Percentiles rank a stretch among this genome's conserved stretches.
These are phyloP conservation scores for Hyla sarda DNA, from an alignment of 2,113 vertebrate species.

Conservation along the genomic window DNA sequence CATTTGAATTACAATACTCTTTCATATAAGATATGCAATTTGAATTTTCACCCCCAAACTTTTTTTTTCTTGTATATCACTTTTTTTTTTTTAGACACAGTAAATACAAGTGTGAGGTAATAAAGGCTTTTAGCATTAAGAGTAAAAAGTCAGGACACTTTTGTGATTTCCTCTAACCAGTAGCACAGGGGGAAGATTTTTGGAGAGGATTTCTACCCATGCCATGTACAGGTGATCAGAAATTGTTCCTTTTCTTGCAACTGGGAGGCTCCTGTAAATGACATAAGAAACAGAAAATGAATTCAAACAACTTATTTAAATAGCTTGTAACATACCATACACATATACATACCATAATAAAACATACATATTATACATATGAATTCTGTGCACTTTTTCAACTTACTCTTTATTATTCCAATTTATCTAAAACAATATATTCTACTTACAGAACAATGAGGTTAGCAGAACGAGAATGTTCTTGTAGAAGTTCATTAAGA, in stretches of 20 bases:
- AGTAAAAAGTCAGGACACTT: conserved; percentile 97
- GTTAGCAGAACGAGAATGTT: conserved; percentile 89
- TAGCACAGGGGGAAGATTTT: conserved; percentile 90
- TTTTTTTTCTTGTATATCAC: not conserved
- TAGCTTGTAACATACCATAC: not conserved
- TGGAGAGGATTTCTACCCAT: conserved; percentile 93
- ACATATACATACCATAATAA: too few relatives aligned
- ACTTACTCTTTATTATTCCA: too few relatives aligned
- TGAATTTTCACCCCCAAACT: not conserved
- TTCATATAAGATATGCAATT: not conserved
- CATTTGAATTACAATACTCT: not conserved
- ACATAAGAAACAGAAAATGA: conserved; percentile 49
- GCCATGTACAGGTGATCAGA: conserved; percentile 96
- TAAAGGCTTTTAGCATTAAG: conserved; percentile 71
- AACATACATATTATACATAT: not conserved
- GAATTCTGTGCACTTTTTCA: not conserved
- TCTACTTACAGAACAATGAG: conserved; percentile 39
- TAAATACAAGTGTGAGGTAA: not conserved
- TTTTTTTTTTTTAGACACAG: not conserved
- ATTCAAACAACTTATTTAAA: not conserved
- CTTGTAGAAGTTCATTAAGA: conserved; percentile 90
- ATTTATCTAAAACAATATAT: too few relatives aligned
- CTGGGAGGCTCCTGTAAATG: conserved; percentile 89
- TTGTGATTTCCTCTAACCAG: conserved; percentile 97
- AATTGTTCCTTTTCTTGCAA: conserved; percentile 91